phyloP scores from a whole-genome alignment of 2,888 invertebrate genomes.

The Caradrina kadenii region DNA sequence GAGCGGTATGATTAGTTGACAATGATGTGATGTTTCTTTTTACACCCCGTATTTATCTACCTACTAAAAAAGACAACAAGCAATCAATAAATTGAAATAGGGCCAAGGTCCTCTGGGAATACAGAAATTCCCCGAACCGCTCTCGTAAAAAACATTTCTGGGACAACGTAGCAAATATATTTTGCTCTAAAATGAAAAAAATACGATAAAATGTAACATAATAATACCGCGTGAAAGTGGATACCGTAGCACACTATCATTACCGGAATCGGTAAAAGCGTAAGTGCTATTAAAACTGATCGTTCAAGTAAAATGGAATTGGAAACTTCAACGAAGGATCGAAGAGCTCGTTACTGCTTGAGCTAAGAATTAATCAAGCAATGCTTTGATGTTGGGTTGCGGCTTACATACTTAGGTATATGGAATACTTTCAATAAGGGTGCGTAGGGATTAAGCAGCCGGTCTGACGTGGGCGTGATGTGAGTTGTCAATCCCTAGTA shows the following conservation, averaged over 20 bases:
- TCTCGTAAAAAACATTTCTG: background rate
- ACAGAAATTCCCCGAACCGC: background rate
- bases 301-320: conserved; percentile 34
- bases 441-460: too few relatives aligned
- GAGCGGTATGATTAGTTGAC: background rate
- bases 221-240: conserved; percentile 8
- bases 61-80: background rate
- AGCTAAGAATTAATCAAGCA: conserved; percentile 8
- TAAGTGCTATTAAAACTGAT: conserved; percentile 28
- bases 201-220: background rate
- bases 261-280: conserved; percentile 18
- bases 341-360: background rate
- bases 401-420: too few relatives aligned
- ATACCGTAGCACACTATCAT: conserved; percentile 5
- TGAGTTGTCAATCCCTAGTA: too few relatives aligned
- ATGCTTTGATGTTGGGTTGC: background rate
- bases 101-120: conserved; percentile 6
- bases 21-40: background rate
- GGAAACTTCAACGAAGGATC: background rate
- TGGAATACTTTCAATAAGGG: too few relatives aligned
- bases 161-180: background rate
- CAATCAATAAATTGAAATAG: conserved; percentile 7
- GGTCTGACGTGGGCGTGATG: too few relatives aligned
- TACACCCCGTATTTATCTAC: background rate
- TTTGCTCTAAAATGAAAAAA: background rate